Conservation (phyloP, 2,113 vertebrate species). For the Rhombomys opimus region DNA sequence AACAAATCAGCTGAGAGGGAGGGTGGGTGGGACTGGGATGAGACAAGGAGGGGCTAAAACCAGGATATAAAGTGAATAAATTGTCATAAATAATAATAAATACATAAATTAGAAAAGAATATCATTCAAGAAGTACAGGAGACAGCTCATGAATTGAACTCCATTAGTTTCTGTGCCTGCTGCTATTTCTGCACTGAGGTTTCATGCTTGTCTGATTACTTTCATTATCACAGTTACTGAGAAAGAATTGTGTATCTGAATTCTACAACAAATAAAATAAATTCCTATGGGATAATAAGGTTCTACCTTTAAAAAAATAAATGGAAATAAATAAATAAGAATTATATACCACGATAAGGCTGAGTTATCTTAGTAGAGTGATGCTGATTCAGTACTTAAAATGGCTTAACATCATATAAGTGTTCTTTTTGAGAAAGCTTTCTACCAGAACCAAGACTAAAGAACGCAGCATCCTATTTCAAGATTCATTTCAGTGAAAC, state of each 20-base stretch:
- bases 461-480: not conserved
- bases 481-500: not conserved
- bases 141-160: slow-evolving; percentile 66
- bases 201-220: slow-evolving; percentile 74
- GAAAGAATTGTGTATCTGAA: slow-evolving; percentile 71
- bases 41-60: too few species aligned
- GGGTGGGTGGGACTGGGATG: too few species aligned
- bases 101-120: not conserved
- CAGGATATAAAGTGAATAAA: too few species aligned
- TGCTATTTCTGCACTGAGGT: slow-evolving; percentile 53
- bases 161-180: slow-evolving; percentile 55
- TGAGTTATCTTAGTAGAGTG: not conserved
- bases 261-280: slow-evolving; percentile 60
- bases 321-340: not conserved
- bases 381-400: not conserved
- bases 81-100: too few species aligned
- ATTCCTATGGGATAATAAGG: not conserved
- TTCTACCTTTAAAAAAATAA: not conserved
- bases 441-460: not conserved
- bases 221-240: slow-evolving; percentile 76
- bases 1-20: not conserved
- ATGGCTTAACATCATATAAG: not conserved
- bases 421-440: not conserved
- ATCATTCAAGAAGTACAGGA: slow-evolving; percentile 63
- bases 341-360: not conserved